A percentile compares a stretch with the other conserved stretches of the same genome.
Conservation (phyloP, 2,888 invertebrate genomes). For the Rhimphoctona megacephalus region DNA sequence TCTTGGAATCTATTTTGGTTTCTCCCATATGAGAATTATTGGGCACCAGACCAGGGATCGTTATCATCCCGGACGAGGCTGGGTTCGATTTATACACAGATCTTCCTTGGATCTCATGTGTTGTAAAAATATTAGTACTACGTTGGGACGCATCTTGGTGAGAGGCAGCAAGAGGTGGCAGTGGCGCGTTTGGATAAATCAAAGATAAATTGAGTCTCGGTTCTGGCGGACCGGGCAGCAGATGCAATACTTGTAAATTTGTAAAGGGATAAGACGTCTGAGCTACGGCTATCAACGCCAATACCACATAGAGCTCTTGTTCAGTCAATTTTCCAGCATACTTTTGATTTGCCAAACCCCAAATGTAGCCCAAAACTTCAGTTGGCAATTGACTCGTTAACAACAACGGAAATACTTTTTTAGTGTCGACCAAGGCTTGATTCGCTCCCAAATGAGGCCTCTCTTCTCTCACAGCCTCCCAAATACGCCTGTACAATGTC, state of each 20-base stretch:
- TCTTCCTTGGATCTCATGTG: conserved; percentile 63
- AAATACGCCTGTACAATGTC: conserved; percentile 84
- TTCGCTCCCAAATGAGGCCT: conserved; percentile 74
- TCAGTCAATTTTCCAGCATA: conserved; percentile 85
- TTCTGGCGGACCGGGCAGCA: conserved; percentile 81
- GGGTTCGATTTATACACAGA: conserved; percentile 61
- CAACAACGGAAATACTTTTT: conserved; percentile 84
- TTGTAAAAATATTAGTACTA: conserved; percentile 67
- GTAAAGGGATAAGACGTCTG: conserved; percentile 84
- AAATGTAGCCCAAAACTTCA: conserved; percentile 85
- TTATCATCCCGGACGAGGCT: conserved; percentile 28
- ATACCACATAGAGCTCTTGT: conserved; percentile 84
- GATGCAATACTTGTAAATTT: conserved; percentile 80
- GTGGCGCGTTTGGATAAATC: conserved; percentile 50
- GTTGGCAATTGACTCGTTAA: conserved; percentile 85
- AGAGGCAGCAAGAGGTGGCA: conserved; percentile 28
- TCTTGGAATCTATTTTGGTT: conserved; percentile 59
- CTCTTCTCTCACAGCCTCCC: conserved; percentile 84
- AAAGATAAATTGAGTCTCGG: conserved; percentile 82
- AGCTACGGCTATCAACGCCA: conserved; percentile 85
- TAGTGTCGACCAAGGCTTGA: conserved; percentile 82
- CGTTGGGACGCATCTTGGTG: conserved; percentile 73
- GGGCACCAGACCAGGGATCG: conserved; percentile 61
- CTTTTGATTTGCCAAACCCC: conserved; percentile 85
- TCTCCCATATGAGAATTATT: conserved; percentile 62